Conservation (phyloP, 2,113 vertebrate species). For the Macquaria ambigua region DNA sequence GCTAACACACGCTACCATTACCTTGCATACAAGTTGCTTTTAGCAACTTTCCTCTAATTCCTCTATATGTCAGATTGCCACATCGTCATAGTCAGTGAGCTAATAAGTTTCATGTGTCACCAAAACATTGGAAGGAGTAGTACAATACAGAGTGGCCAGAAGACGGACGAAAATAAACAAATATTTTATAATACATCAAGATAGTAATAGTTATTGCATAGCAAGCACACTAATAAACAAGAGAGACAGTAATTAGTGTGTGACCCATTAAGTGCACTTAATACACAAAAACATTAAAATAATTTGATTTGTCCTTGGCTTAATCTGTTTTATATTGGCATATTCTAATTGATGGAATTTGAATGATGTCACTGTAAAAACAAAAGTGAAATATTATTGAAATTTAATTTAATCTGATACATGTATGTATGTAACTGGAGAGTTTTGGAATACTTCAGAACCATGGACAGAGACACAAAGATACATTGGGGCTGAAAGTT, state of each 20-base stretch:
- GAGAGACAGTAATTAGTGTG: background rate
- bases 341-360: background rate
- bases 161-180: background rate
- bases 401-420: background rate
- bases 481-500: background rate
- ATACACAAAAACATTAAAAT: background rate
- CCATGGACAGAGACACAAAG: conserved; percentile 29
- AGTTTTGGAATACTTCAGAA: background rate
- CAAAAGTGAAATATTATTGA: background rate
- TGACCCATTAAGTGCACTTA: background rate
- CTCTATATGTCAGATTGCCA: too few species aligned
- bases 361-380: background rate
- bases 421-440: background rate
- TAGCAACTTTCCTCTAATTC: too few species aligned
- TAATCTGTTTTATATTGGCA: background rate
- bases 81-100: background rate
- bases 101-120: background rate
- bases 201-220: background rate
- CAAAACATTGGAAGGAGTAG: background rate
- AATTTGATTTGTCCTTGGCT: background rate
- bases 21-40: background rate
- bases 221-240: background rate
- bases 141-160: background rate
- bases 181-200: background rate
- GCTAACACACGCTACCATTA: background rate